Percentiles rank a stretch among this genome's conserved stretches.
Evolutionary conservation across 2,888 invertebrate species (phyloP).

Genomic region (Andrena hattorfiana): DNA sequence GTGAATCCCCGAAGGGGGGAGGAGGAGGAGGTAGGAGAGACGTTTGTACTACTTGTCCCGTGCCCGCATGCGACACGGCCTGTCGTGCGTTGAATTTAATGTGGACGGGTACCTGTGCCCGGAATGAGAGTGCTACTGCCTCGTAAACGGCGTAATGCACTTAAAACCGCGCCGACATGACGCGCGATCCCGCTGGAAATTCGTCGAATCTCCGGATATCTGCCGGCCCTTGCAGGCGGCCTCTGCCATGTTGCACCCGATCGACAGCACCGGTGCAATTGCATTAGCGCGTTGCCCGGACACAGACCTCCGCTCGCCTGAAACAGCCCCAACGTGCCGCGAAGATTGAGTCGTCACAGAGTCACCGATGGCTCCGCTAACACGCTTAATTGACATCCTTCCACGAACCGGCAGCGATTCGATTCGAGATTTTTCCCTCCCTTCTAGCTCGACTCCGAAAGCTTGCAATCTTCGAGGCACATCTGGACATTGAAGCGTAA

Average conservation of each 20-base stretch:
- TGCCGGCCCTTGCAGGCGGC: constrained; percentile 2
- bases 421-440: too few relatives aligned
- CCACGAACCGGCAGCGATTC: background rate
- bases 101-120: constrained; percentile 50
- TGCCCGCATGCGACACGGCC: constrained; percentile 68
- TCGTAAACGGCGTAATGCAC: constrained; percentile 66
- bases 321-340: constrained; percentile 21
- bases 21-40: background rate
- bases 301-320: background rate
- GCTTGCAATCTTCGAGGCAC: background rate
- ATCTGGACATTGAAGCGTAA: too few relatives aligned
- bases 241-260: constrained; percentile 23
- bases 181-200: constrained; percentile 60
- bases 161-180: constrained; percentile 55
- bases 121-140: constrained; percentile 42
- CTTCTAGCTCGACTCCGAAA: background rate
- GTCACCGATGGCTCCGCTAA: background rate
- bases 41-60: constrained; percentile 53
- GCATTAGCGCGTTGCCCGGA: constrained; percentile 59
- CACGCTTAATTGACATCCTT: constrained; percentile 30
- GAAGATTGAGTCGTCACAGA: constrained; percentile 50
- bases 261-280: constrained; percentile 57
- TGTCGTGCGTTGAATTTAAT: constrained; percentile 74
- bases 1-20: constrained; percentile 8
- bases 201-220: constrained; percentile 42